These are phyloP conservation scores for Tylochromis polylepis DNA, from an alignment of 2,113 vertebrate species.

Conservation along the genomic window DNA sequence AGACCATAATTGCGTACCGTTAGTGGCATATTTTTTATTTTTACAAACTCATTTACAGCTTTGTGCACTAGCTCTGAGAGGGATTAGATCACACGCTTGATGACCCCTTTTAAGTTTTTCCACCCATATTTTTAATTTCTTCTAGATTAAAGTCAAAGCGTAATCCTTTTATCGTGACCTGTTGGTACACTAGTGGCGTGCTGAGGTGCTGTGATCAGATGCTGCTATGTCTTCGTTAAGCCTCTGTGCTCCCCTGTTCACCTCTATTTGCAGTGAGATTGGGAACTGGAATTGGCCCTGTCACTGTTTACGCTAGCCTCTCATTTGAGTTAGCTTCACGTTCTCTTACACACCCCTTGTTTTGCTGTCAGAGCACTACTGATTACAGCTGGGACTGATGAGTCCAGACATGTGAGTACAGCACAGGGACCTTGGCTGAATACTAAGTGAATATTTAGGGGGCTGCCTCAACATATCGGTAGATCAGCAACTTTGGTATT, in stretches of 20 bases:
- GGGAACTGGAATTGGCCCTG: slow-evolving; percentile 60
- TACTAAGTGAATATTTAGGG: slow-evolving; percentile 33
- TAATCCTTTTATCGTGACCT: slow-evolving; percentile 28
- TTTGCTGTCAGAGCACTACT: slow-evolving; percentile 52
- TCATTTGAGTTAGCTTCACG: slow-evolving; percentile 56
- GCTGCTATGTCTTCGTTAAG: slow-evolving; percentile 58
- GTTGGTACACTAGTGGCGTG: background rate
- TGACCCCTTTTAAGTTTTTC: slow-evolving; percentile 13
- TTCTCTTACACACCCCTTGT: slow-evolving; percentile 42
- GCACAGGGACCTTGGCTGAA: slow-evolving; percentile 26
- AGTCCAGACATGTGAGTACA: slow-evolving; percentile 64
- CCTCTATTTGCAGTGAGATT: slow-evolving; percentile 62
- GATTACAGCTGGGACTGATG: slow-evolving; percentile 63
- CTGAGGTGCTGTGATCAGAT: slow-evolving; percentile 37
- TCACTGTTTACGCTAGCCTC: slow-evolving; percentile 63
- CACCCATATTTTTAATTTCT: background rate
- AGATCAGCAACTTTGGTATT: background rate
- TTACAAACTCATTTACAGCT: background rate
- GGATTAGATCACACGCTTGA: slow-evolving; percentile 27
- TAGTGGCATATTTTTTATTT: background rate
- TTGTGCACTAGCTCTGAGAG: background rate
- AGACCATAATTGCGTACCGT: background rate
- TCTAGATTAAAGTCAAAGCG: slow-evolving; percentile 28
- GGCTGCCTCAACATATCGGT: background rate
- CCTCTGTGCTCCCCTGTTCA: slow-evolving; percentile 40